Evolutionary conservation across 2,888 invertebrate genomes (phyloP).

Genomic region (Resseliella maxima): DNA sequence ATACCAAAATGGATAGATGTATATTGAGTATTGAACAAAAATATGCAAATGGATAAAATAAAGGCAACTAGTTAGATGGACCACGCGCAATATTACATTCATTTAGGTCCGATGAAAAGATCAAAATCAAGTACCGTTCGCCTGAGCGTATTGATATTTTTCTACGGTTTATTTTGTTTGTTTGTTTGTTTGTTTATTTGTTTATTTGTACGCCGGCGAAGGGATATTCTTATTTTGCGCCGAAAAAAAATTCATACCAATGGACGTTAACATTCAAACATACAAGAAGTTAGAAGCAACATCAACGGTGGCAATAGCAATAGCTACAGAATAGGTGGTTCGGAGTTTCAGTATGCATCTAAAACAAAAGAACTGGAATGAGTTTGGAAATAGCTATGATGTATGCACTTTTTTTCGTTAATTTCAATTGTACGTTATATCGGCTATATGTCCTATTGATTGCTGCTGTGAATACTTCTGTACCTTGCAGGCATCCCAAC

Average conservation of each 20-base stretch:
- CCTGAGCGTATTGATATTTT: not conserved
- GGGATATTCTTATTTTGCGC: not conserved
- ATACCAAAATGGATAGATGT: not conserved
- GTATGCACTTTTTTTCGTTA: slow-evolving; percentile 13
- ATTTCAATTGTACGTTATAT: slow-evolving; percentile 32
- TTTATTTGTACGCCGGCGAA: not conserved
- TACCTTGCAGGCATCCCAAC: not conserved
- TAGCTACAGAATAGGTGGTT: not conserved
- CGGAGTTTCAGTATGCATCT: slow-evolving; percentile 38
- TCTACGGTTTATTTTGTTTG: not conserved
- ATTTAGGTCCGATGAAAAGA: not conserved
- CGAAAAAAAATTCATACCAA: not conserved
- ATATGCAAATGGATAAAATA: not conserved
- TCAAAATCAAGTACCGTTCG: not conserved
- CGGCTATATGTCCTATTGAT: slow-evolving; percentile 27
- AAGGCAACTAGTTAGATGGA: slow-evolving; percentile 1
- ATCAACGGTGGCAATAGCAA: not conserved
- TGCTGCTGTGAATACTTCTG: not conserved
- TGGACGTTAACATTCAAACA: slow-evolving; percentile 18
- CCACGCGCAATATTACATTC: slow-evolving; percentile 25
- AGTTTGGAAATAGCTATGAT: not conserved
- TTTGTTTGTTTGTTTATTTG: not conserved
- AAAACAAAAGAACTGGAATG: slow-evolving; percentile 35
- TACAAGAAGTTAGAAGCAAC: not conserved
- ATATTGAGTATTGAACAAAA: not conserved